Base-by-base conservation (phyloP, 2,888 invertebrate genomes). In the Lycocerus yunnanus region DNA sequence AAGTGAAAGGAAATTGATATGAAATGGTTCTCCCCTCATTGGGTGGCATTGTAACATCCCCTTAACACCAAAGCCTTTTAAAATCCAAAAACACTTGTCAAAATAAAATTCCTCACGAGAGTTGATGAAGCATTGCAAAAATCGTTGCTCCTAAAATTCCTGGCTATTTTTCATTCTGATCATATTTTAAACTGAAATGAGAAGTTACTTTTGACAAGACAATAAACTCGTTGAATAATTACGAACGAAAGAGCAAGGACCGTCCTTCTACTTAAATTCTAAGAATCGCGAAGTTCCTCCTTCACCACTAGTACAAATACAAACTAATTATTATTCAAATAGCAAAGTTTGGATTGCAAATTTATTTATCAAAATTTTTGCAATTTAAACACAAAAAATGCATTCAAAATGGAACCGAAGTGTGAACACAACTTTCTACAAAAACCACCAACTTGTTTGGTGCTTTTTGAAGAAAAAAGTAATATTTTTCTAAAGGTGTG, bases 241-340 rank as follows among this genome's bases (percentile, higher is more conserved):
- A 68, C 15, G 68, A 72, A 68, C 16, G 21, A 59, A 67, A 24
- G 76, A 72, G 74, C 77, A 74, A 77, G 71, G 74, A 77, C 74
- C 77, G 74, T 74, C 77, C 77, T 77, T 77, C 77, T 69, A 59
- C 43, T 43, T 43, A 66, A 68, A 66, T 77, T 72, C 74, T 74
- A 60, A 67, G 74, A 72, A 74, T 74, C 71, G 67, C 63, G 13
- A 68, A 72, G 43, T 24, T 63, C 43, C 43, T 43, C 43, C 43
- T 43, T 43, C 43, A 43, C 43, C 43, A 43, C 43, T 43, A 43
- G 43, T 43, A 43, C 43, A 43, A 43, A 43, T 43, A 43, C 43
- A n/a, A 43, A 6, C 43, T 43, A 43, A 43, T 43, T 43, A 43
- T 43, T 43, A 43, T 43, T 43, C 43, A 43, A 43, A 43, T 8